phyloP scores from a whole-genome alignment of 1,140 invertebrate genomes.

The Papilio polyxenes region DNA sequence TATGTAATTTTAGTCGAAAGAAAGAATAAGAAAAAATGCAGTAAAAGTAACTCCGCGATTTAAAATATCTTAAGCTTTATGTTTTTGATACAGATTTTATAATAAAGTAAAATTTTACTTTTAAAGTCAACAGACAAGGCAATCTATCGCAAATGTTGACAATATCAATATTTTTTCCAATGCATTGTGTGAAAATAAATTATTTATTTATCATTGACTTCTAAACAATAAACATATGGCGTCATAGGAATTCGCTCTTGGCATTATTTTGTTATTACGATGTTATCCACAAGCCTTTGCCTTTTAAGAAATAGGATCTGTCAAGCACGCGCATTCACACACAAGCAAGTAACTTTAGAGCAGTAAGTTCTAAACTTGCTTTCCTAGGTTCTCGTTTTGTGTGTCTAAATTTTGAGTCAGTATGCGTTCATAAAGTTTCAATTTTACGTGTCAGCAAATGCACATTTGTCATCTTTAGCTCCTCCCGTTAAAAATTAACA shows the following conservation, averaged over 20 bases:
- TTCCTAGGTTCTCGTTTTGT: background rate
- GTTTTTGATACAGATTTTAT: background rate
- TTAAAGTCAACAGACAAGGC: background rate
- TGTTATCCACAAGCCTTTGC: background rate
- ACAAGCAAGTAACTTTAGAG: background rate
- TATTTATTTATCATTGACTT: conserved; percentile 24
- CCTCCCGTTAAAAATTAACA: background rate
- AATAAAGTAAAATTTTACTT: background rate
- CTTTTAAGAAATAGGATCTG: background rate
- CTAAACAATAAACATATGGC: conserved; percentile 14
- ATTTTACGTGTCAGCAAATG: background rate
- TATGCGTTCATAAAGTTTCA: background rate
- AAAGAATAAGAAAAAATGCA: background rate
- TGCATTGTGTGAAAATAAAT: conserved; percentile 6
- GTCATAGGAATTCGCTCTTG: conserved; percentile 24
- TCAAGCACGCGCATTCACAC: background rate
- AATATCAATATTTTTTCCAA: conserved; percentile 11
- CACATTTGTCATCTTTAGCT: background rate
- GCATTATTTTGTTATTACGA: conserved; percentile 7
- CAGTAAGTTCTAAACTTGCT: background rate
- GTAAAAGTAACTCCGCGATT: background rate
- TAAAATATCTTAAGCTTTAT: too few relatives aligned
- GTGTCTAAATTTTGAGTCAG: background rate
- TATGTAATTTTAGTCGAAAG: too few relatives aligned
- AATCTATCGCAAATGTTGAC: background rate